Percentiles rank a stretch among this genome's conserved stretches.
Conservation (phyloP, 2,113 vertebrate genomes). For the Mustela lutreola region DNA sequence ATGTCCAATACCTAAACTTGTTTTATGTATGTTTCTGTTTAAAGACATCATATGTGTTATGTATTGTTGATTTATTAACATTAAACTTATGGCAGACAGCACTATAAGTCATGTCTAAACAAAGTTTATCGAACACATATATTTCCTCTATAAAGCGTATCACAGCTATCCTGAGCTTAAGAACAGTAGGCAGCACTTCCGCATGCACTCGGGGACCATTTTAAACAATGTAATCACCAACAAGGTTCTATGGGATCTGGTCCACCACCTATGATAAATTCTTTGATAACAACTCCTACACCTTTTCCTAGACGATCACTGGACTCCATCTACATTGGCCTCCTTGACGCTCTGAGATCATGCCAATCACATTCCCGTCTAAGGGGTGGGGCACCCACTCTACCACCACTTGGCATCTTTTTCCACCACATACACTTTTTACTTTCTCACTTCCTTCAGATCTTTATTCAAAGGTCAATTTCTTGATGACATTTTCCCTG, state of each 20-base stretch:
- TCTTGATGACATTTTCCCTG: neutral
- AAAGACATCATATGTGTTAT: neutral
- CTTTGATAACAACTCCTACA: neutral
- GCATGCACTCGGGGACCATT: neutral
- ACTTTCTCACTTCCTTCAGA: neutral
- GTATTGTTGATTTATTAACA: neutral
- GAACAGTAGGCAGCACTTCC: neutral
- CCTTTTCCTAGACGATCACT: neutral
- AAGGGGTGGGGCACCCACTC: neutral
- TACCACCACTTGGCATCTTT: neutral
- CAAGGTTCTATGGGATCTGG: neutral
- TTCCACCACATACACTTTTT: neutral
- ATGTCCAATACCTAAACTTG: neutral
- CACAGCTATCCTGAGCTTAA: neutral
- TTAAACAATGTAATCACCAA: neutral
- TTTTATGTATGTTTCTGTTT: neutral
- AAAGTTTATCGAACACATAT: neutral
- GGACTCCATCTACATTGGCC: neutral
- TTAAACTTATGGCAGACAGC: neutral
- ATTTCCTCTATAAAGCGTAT: neutral
- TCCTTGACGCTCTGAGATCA: neutral
- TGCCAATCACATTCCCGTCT: neutral
- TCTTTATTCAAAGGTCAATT: neutral
- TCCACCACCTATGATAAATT: neutral
- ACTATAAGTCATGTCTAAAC: neutral